Base-by-base conservation (phyloP, 2,113 vertebrate species). In the Brachypteracias leptosomus region DNA sequence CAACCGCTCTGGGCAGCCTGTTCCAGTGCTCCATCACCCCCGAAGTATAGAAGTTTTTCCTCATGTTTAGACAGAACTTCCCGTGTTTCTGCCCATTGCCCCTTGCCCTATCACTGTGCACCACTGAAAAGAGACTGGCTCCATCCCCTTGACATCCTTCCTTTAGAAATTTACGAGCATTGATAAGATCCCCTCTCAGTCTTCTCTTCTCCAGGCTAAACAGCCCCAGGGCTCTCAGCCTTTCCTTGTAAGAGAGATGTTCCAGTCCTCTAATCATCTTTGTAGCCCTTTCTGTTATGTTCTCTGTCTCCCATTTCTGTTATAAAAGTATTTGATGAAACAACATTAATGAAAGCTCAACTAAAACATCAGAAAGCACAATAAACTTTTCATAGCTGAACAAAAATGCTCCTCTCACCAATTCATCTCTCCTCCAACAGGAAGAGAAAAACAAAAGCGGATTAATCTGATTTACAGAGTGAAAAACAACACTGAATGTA, bases 381-480 rank as follows among this genome's bases (percentile, higher is more conserved):
- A 96, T 80, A 93, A 96, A 96, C 54, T 97, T 96, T 93, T 97
- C 94, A 79, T 47, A 97, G 96, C 71, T 89, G 83, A 84, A 87
- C 70, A 85, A 73, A 84, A 92, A 87, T 78, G 77, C 83, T 95
- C 57, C 78, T 96, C 77, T 92, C 89, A 96, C 94, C 90, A 89
- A 92, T 90, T 95, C 14, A 86, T 67, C 97, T 98, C 66, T 96
- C 57, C 81, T 93, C 92, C 83, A 95, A 73, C 65, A 78, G 51
- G 86, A 85, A 97, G 68, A 97, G 91, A 97, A 96, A 97, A 97
- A 92, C 78, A 97, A 94, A 92, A 96, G 77, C 5, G 11, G 55
- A 85, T 96, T 98, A 97, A 98, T 97, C 97, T 97, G 93, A 98
- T 98, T 97, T 98, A 97, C 83, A 88, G 93, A 97, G 79, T 84